Percentiles rank a stretch among this genome's conserved stretches.
phyloP scores from a whole-genome alignment of 2,797 vertebrate species.

The Arctocebus calabarensis region DNA sequence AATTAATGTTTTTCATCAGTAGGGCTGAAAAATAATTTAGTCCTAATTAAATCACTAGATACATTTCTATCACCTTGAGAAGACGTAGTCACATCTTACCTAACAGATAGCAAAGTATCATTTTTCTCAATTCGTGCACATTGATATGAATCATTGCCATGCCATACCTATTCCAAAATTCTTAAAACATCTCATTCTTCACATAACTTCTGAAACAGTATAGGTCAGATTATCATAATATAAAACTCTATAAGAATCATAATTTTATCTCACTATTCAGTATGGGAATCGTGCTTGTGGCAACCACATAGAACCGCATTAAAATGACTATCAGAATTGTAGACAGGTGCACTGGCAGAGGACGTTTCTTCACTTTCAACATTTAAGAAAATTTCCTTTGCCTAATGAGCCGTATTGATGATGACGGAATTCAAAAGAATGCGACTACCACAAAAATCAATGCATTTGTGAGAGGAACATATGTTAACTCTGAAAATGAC shows the following conservation, averaged over 20 bases:
- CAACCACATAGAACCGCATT: neutral
- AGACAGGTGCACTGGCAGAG: neutral
- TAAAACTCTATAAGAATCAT: neutral
- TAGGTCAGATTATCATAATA: neutral
- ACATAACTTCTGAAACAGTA: neutral
- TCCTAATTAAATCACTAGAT: neutral
- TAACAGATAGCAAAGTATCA: neutral
- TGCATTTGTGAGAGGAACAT: neutral
- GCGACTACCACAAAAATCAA: neutral
- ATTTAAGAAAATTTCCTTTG: neutral
- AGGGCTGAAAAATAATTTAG: neutral
- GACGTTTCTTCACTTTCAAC: neutral
- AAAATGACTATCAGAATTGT: neutral
- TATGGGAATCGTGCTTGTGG: neutral
- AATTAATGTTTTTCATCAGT: neutral
- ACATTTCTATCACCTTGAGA: neutral
- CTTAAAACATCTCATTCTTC: neutral
- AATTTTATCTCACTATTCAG: neutral
- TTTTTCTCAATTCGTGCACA: neutral
- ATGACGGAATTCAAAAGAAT: conserved; percentile 35
- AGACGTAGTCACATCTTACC: neutral
- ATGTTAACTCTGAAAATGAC: conserved; percentile 32
- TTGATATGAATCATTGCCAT: neutral
- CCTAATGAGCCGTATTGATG: conserved; percentile 8
- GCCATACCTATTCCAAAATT: neutral